Base-by-base conservation (phyloP, 2,113 vertebrate genomes). In the Mellivora capensis region DNA sequence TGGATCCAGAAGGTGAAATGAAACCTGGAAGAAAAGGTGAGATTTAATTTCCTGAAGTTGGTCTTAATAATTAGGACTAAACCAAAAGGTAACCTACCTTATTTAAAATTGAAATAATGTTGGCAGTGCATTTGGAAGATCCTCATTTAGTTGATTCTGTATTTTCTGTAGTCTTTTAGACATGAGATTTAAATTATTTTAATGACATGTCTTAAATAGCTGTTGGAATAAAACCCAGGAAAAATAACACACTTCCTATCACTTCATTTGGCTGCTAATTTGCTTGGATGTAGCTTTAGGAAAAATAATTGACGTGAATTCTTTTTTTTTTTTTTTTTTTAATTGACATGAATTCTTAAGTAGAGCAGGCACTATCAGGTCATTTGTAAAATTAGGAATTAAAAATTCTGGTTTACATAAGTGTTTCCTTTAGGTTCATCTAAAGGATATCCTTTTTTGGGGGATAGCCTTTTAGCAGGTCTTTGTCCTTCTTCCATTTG, bases 1-100 rank as follows among this genome's bases (percentile, higher is more conserved):
- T 99, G 99, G 99, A 99, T 98, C 99, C 99, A 74, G 99, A 99
- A 96, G 99, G 99, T 80, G 99, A 99, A 98, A 99, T 99, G 99
- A 99, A 99, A 93, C 99, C 99, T 34, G 99, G 99, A 59, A 99
- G 99, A 97, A 99, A 99, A 99, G 99, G 99, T 99, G 98, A 96
- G 94, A 52, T 89, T 96, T 72, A 49, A 12, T 72, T 97, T 97
- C 37, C 59, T 81, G 37, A 76, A n/a, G 93, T 97, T 96, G 74
- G n/a, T 93, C 29, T 29, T 87, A 47, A 64, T 77, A 29, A 37
- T 69, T 93, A 34, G 17, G 21, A 93, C 42, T 87, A 7, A 86
- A 79, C 67, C 47, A 87, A 42, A 96, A 39, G 89, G 42, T 79
- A 87, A 39, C 3, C 18, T 52, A 6, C 23, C 13, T 72, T 67